Percentiles rank a stretch among this genome's conserved stretches.
Conservation (phyloP, 2,797 vertebrate genomes). For the Pogonophryne albipinna region DNA sequence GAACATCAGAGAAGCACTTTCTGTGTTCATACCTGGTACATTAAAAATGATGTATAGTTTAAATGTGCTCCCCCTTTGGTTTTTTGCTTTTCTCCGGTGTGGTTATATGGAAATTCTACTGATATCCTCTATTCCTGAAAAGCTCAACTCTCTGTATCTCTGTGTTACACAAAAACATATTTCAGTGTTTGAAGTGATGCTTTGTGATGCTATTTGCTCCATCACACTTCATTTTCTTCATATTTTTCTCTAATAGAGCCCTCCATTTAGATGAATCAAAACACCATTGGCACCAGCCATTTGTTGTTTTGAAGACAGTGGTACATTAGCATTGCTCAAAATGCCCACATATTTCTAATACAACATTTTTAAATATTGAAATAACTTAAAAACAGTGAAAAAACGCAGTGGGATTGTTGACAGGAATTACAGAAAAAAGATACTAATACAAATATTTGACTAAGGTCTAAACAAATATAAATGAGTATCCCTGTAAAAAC, state of each 20-base stretch:
- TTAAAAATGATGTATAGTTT: constrained; percentile 40
- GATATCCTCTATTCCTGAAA: constrained; percentile 21
- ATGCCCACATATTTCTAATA: neutral
- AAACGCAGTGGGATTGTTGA: neutral
- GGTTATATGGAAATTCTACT: constrained; percentile 18
- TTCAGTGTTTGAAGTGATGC: constrained; percentile 13
- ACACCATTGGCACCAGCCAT: constrained; percentile 16
- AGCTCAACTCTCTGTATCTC: constrained; percentile 14
- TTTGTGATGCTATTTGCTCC: constrained; percentile 20
- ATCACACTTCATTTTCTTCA: constrained; percentile 36
- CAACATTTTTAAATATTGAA: constrained; percentile 27
- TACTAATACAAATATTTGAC: neutral
- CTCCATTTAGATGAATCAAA: constrained; percentile 51
- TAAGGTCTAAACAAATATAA: neutral
- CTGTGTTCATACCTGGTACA: constrained; percentile 53
- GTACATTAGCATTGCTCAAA: constrained; percentile 22
- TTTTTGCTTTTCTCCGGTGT: constrained; percentile 35
- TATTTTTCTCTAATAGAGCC: constrained; percentile 38
- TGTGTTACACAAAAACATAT: constrained; percentile 2
- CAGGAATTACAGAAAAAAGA: neutral
- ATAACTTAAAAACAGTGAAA: constrained; percentile 24
- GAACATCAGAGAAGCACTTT: constrained; percentile 65
- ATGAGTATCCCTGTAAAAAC: neutral
- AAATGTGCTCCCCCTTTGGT: constrained; percentile 39
- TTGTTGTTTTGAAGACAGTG: constrained; percentile 40